Evolutionary conservation across 2,113 vertebrate genomes (phyloP).

Genomic region (Polyodon spathula): DNA sequence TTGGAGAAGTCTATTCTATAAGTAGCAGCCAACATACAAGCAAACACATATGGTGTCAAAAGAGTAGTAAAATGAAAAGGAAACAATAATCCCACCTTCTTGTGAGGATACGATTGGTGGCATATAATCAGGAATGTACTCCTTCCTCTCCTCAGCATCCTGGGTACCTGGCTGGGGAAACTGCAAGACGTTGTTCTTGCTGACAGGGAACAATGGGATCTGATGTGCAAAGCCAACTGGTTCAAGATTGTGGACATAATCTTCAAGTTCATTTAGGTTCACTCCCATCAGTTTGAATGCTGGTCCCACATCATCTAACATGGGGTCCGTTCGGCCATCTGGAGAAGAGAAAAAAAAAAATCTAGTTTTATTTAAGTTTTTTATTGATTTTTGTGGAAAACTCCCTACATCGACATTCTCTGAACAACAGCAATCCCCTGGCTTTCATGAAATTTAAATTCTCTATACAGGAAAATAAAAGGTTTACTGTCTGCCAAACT

Average conservation of each 20-base stretch:
- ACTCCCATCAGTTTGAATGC: constrained; percentile 93
- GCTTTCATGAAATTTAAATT: no score
- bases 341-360: constrained; percentile 36
- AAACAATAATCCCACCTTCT: constrained; percentile 66
- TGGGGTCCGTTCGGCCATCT: constrained; percentile 94
- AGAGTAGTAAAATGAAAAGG: neutral
- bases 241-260: constrained; percentile 95
- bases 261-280: constrained; percentile 86
- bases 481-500: no score
- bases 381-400: no score
- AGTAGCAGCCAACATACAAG: no score
- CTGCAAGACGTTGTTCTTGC: constrained; percentile 93
- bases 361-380: no score
- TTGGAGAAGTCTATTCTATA: no score
- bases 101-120: constrained; percentile 91
- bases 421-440: no score
- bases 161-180: constrained; percentile 82
- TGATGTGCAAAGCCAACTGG: constrained; percentile 84
- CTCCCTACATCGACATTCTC: no score
- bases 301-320: constrained; percentile 86
- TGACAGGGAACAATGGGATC: constrained; percentile 85
- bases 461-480: no score
- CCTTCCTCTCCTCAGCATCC: constrained; percentile 84
- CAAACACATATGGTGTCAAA: neutral
- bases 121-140: constrained; percentile 89